Base-by-base conservation (phyloP, 2,888 invertebrate genomes). In the Ophion ventricosus region DNA sequence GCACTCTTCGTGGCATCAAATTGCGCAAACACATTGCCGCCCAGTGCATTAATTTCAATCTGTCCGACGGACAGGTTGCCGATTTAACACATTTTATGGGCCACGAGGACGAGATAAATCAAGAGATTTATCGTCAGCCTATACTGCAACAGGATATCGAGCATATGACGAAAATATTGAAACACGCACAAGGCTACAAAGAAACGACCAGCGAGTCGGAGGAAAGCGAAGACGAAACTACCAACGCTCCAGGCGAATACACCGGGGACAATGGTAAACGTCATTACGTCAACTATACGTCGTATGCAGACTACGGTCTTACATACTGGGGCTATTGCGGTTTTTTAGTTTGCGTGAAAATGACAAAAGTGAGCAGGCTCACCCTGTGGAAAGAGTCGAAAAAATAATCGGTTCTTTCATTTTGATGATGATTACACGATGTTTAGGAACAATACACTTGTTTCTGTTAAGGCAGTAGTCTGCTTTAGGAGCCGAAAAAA, bases 111-210 rank as follows among this genome's bases (percentile, higher is more conserved):
- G 29, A 85, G 63, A 85, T 87, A 5, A 84, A 87, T n/a, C 61
- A 59, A 17, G 26, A 83, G 1, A 82, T 87, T 63, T 90, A 89
- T 75, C 83, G 89, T 7, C 86, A 89, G 63, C 88, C 89, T 0
- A 72, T 87, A 26, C 57, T 83, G 1, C 75, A 70, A 17, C 78
- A 80, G 26, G 89, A 90, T 10, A 89, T 89, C 14, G 72, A 87
- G 7, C 66, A 86, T 56, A 87, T 90, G 40, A 88, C 88, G 0
- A 82, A 86, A 75, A 66, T 89, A 26, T 75, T 88, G 17, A 80
- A 89, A 74, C 35, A 40, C 23, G 66, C 66, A 5, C 66, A 66
- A 66, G 66, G 66, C 49, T 49, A 49, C 2, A 49, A 49, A 17
- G 49, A 49, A 49, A 17, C 49, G 2, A 17, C 17, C 49, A 49